Evolutionary conservation across 2,113 vertebrate genomes (phyloP), one percentile per base, ranked within the genome.

Genomic region (Paedocypris sp.): DNA sequence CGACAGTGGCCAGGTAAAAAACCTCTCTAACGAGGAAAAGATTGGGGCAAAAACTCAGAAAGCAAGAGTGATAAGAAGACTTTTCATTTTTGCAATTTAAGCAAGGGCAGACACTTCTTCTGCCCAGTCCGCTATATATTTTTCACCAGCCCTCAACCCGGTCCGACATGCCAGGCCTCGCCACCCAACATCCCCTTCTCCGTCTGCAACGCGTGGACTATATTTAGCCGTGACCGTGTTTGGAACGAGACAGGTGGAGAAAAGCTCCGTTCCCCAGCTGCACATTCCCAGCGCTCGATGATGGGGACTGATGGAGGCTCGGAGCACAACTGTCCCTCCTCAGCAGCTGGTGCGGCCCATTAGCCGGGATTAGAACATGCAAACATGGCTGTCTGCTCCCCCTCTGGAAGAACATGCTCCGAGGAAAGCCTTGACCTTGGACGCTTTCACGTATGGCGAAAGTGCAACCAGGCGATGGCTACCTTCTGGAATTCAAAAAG

Each of bases 221-320:
- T 67, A 69, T 73, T 69, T 69, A 69, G 60, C n/a, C 25, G 12
- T 20, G 11, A 16, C 60, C 42, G 25, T 49, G 20, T 71, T 60
- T 66, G 62, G 54, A 60, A 53, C 47, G 47, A 58, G 71, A 71
- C 73, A 76, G 70, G 66, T 80, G 73, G 66, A 53, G 20, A 60
- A 70, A 54, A 74, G 76, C n/a, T n/a, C n/a, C n/a, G n/a, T 57
- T 77, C 71, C 72, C 75, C 69, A 71, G 69, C 65, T 69, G 35
- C 19, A 49, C 50, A 53, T 33, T 33, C 61, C 51, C 41, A 53
- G 16, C 25, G 41, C 12, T 19, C 15, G 67, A 65, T 49, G 35
- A 71, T 62, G 42, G 18, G 39, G 56, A 25, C 28, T 50, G 22
- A 45, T 41, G 42, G 20, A 32, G 20, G 50, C 42, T 48, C 15